These are phyloP conservation scores for Entomobrya proxima DNA, from an alignment of 2,888 invertebrate species.

Conservation along the genomic window DNA sequence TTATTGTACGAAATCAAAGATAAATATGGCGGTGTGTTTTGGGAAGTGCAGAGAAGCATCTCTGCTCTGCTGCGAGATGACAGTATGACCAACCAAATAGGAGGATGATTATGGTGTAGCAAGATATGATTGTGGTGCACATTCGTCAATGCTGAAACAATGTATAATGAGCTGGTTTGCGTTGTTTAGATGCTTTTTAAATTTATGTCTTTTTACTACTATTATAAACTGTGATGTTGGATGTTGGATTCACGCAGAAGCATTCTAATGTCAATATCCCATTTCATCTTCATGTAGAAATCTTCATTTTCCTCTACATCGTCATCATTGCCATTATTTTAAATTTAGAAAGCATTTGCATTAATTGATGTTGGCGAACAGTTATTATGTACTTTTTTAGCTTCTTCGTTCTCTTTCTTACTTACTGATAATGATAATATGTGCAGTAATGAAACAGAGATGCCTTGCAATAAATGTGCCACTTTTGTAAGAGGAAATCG, in stretches of 20 bases:
- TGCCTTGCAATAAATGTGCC: slow-evolving; percentile 6
- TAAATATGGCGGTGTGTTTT: slow-evolving; percentile 39
- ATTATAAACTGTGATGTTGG: not conserved
- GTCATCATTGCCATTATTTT: slow-evolving; percentile 59
- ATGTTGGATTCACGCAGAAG: slow-evolving; percentile 40
- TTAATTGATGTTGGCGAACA: slow-evolving; percentile 70
- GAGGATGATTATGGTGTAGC: not conserved
- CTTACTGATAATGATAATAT: not conserved
- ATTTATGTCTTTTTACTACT: slow-evolving; percentile 39
- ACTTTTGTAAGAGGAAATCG: slow-evolving; percentile 43
- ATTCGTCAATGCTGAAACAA: slow-evolving; percentile 28
- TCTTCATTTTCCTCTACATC: slow-evolving; percentile 16
- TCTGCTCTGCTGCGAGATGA: not conserved
- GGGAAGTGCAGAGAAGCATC: not conserved
- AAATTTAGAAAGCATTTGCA: slow-evolving; percentile 75
- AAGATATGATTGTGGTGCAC: not conserved
- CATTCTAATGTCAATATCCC: slow-evolving; percentile 35
- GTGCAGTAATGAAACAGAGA: not conserved
- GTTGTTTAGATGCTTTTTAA: slow-evolving; percentile 30
- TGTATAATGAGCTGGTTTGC: slow-evolving; percentile 17
- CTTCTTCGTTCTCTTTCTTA: not conserved
- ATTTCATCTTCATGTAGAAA: slow-evolving; percentile 9
- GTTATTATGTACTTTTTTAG: slow-evolving; percentile 50
- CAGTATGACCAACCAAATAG: not conserved
- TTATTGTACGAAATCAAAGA: slow-evolving; percentile 36